phyloP scores from a whole-genome alignment of 2,888 invertebrate genomes.

The Tribolium freemani region DNA sequence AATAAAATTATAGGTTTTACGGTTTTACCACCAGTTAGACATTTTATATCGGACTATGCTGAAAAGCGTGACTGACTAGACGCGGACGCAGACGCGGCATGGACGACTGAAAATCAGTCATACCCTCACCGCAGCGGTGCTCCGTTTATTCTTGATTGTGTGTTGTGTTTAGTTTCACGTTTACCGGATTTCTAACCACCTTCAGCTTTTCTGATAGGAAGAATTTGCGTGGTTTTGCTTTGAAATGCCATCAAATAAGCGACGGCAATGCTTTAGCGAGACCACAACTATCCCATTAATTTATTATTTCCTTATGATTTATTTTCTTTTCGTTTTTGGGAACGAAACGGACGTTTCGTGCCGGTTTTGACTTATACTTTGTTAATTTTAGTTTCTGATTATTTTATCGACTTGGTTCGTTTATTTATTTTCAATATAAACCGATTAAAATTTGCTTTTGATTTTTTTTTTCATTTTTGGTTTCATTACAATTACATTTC shows the following conservation, averaged over 20 bases:
- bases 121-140: constrained; percentile 54
- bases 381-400: constrained; percentile 50
- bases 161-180: constrained; percentile 65
- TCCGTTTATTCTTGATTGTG: constrained; percentile 60
- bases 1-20: constrained; percentile 23
- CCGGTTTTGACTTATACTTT: constrained; percentile 44
- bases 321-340: constrained; percentile 40
- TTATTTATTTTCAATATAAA: constrained; percentile 49
- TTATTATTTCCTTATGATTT: constrained; percentile 46
- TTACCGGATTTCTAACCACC: constrained; percentile 58
- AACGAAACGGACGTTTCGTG: constrained; percentile 31
- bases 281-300: constrained; percentile 57
- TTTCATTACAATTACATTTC: constrained; percentile 46
- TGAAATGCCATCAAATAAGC: constrained; percentile 61
- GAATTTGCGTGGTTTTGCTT: constrained; percentile 65
- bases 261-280: constrained; percentile 65
- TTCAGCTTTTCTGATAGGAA: constrained; percentile 59
- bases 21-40: constrained; percentile 35
- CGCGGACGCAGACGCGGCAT: constrained; percentile 47
- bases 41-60: constrained; percentile 42
- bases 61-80: constrained; percentile 31
- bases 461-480: constrained; percentile 48
- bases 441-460: constrained; percentile 41
- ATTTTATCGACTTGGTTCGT: constrained; percentile 50
- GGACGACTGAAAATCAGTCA: constrained; percentile 36